These are phyloP conservation scores for Dendronephthya gigantea DNA, from an alignment of 64 coral and sea anemone genomes.

Conservation along the genomic window DNA sequence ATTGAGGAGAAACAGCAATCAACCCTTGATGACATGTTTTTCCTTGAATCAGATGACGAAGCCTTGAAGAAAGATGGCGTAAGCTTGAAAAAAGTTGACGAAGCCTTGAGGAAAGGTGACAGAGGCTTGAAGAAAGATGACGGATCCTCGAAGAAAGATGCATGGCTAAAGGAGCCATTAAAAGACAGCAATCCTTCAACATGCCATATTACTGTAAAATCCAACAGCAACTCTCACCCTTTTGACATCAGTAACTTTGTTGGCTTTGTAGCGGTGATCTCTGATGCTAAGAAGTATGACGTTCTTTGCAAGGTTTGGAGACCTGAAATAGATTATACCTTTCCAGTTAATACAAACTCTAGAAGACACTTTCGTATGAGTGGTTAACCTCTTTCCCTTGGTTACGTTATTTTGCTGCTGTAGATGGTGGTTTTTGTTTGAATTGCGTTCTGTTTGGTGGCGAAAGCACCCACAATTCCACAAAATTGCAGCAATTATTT, in stretches of 20 bases:
- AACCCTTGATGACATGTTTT: not conserved
- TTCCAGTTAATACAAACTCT: not conserved
- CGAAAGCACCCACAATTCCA: not conserved
- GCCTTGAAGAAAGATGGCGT: conserved; percentile 3
- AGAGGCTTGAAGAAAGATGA: no score
- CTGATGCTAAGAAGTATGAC: conserved; percentile 31
- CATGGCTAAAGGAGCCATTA: not conserved
- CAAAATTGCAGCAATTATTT: not conserved
- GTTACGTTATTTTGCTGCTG: not conserved
- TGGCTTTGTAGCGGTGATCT: not conserved
- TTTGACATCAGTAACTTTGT: conserved; percentile 29
- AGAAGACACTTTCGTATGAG: conserved; percentile 10
- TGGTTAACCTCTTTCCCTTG: conserved; percentile 16
- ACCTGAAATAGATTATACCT: conserved; percentile 14
- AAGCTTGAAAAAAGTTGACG: no score
- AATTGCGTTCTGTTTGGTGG: not conserved
- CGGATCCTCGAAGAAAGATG: not conserved
- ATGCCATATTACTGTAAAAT: not conserved
- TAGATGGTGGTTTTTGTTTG: not conserved
- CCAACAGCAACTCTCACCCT: not conserved
- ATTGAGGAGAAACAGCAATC: not conserved
- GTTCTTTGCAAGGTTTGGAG: conserved; percentile 31
- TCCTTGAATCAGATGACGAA: not conserved
- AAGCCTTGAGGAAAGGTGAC: no score
- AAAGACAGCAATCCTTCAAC: no score